Evolutionary conservation across 2,113 vertebrate species (phyloP).

Genomic region (Psittacula cyanocephala): DNA sequence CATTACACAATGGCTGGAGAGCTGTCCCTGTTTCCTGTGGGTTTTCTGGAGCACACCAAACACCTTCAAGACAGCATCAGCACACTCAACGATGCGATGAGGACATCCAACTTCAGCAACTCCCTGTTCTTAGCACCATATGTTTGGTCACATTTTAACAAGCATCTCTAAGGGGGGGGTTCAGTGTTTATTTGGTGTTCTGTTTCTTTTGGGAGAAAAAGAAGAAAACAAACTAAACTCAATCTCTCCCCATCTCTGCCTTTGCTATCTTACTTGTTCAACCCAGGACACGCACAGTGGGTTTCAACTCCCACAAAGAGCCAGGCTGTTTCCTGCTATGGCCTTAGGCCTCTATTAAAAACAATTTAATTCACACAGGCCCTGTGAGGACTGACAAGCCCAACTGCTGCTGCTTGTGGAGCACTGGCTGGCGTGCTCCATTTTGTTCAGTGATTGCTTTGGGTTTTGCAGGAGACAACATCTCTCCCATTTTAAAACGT

Average conservation of each 20-base stretch:
- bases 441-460: constrained; percentile 46
- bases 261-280: background rate
- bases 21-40: accelerated
- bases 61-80: background rate
- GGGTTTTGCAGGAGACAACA: constrained; percentile 2
- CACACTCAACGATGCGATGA: background rate
- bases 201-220: background rate
- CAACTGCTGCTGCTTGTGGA: constrained; percentile 14
- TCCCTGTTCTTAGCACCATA: background rate
- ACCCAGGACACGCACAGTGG: background rate
- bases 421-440: background rate
- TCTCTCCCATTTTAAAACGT: background rate
- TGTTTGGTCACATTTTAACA: background rate
- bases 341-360: constrained; percentile 61
- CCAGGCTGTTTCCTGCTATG: constrained; percentile 45
- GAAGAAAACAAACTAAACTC: background rate
- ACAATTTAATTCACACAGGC: constrained; percentile 50
- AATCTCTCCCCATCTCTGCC: background rate
- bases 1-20: background rate
- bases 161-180: background rate
- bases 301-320: constrained; percentile 32
- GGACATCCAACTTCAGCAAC: background rate
- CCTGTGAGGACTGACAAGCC: constrained; percentile 57
- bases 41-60: background rate
- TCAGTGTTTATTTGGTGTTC: background rate